Evolutionary conservation across 1,140 invertebrate genomes (phyloP).

Genomic region (Dendroctonus ponderosae): DNA sequence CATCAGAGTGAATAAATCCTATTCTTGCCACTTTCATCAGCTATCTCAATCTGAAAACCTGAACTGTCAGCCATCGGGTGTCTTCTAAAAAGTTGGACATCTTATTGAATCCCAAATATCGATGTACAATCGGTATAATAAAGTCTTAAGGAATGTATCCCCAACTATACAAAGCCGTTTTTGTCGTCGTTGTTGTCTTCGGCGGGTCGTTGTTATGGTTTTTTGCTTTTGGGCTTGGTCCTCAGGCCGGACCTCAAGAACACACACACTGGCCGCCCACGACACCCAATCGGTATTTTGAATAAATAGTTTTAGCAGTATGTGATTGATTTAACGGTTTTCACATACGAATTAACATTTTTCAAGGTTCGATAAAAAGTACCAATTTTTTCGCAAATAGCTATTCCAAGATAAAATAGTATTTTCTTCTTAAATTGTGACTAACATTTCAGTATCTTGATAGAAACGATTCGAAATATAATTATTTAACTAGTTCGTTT

Average conservation of each 20-base stretch:
- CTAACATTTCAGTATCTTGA: no score
- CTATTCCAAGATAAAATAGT: no score
- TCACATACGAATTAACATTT: background rate
- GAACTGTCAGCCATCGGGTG: no score
- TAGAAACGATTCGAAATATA: no score
- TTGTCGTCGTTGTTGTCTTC: slow-evolving; percentile 29
- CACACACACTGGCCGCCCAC: slow-evolving; percentile 31
- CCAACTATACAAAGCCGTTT: slow-evolving; percentile 17
- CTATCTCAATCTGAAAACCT: no score
- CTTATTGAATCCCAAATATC: slow-evolving; percentile 12
- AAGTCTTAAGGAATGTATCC: slow-evolving; percentile 28
- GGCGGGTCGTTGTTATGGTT: slow-evolving; percentile 29
- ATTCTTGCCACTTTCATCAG: no score
- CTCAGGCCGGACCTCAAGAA: slow-evolving; percentile 11
- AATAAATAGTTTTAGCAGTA: slow-evolving; percentile 30
- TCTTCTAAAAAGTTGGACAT: background rate
- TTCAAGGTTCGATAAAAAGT: background rate
- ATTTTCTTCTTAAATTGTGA: no score
- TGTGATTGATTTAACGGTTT: background rate
- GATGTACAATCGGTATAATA: slow-evolving; percentile 19
- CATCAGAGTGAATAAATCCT: no score
- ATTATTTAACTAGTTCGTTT: no score
- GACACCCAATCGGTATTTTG: slow-evolving; percentile 27
- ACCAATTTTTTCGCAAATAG: no score
- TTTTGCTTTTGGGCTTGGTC: slow-evolving; percentile 34